Conservation (phyloP, 2,888 invertebrate species). For the Caenorhabditis panamensis region DNA sequence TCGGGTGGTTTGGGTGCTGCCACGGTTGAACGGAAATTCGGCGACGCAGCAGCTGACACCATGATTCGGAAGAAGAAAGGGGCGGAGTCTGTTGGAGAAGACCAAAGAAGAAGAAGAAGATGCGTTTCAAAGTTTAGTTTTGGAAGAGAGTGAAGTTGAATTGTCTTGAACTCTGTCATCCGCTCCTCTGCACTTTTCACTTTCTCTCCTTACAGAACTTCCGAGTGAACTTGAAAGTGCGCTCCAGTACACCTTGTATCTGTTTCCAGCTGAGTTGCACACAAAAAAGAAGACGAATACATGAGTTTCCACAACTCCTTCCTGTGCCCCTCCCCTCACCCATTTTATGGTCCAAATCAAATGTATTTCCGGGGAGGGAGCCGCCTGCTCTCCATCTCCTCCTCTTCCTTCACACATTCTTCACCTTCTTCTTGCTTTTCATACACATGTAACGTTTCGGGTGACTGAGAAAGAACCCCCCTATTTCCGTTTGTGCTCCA, state of each 20-base stretch:
- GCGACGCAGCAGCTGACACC: constrained; percentile 35
- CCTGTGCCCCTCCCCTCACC: background rate
- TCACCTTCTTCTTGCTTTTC: background rate
- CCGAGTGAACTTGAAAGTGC: background rate
- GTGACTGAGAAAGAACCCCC: constrained; percentile 9
- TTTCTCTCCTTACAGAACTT: background rate
- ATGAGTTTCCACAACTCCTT: constrained; percentile 12
- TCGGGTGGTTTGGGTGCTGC: constrained; percentile 1
- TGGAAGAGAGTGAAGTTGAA: constrained; percentile 14
- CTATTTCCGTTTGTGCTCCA: constrained; percentile 20
- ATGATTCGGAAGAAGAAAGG: constrained; percentile 6
- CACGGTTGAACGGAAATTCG: constrained; percentile 48
- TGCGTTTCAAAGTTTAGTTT: too few relatives aligned
- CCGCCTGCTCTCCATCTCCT: background rate
- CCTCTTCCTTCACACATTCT: constrained; percentile 11
- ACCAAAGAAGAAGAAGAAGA: constrained; percentile 10
- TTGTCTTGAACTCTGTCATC: too few relatives aligned
- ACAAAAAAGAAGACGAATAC: constrained; percentile 1
- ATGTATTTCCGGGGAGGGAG: constrained; percentile 47
- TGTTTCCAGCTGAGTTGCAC: background rate
- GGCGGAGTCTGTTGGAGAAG: constrained; percentile 16
- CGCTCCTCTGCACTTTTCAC: too few relatives aligned
- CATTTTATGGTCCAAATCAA: constrained; percentile 60
- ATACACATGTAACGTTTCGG: background rate
- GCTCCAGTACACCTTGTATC: background rate